Percentiles rank a stretch among this genome's conserved stretches.
phyloP scores from a whole-genome alignment of 2,797 vertebrate species.

The Tenualosa thibaudeaui region DNA sequence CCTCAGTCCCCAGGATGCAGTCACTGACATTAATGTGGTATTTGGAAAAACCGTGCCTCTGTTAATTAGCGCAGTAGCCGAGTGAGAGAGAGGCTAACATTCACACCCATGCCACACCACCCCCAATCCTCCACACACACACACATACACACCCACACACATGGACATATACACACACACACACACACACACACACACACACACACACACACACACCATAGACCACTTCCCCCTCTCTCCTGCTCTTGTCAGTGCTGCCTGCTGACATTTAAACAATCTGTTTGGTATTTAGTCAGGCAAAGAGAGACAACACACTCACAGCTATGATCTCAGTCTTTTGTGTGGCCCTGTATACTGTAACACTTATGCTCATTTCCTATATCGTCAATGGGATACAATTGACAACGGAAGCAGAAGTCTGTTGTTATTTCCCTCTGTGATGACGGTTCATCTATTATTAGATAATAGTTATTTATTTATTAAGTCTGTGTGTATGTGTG shows the following conservation, averaged over 20 bases:
- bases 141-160: background rate
- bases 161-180: background rate
- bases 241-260: constrained; percentile 44
- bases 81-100: constrained; percentile 58
- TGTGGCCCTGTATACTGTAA: background rate
- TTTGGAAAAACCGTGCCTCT: constrained; percentile 60
- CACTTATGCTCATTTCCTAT: background rate
- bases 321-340: background rate
- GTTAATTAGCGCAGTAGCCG: constrained; percentile 65
- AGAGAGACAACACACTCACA: constrained; percentile 25
- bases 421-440: too few species aligned
- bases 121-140: constrained; percentile 42
- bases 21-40: constrained; percentile 74
- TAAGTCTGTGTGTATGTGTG: too few species aligned
- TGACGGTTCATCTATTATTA: too few species aligned
- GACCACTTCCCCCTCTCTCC: constrained; percentile 24
- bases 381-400: background rate
- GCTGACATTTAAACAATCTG: constrained; percentile 63
- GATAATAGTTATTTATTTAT: too few species aligned
- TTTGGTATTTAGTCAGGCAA: constrained; percentile 56
- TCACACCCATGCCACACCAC: constrained; percentile 34
- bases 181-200: background rate
- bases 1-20: constrained; percentile 41
- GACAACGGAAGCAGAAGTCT: background rate
- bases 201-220: background rate